These are phyloP conservation scores for Gallirallus australis DNA, from an alignment of 2,797 vertebrate genomes.

Conservation along the genomic window DNA sequence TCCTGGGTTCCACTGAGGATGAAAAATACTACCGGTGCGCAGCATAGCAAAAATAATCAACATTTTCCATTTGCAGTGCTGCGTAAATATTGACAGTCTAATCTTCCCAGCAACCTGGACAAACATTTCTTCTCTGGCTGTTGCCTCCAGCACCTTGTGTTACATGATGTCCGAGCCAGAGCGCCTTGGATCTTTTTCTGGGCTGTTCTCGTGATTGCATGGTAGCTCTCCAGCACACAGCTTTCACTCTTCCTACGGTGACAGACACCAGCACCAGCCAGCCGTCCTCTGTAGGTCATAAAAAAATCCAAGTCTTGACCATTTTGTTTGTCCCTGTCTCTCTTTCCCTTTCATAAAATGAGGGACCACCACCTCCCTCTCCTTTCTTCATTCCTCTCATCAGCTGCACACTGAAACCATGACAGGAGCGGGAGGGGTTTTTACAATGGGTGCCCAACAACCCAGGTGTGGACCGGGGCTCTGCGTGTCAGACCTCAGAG, in stretches of 20 bases:
- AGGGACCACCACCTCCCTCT: neutral
- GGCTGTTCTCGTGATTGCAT: neutral
- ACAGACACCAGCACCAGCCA: neutral
- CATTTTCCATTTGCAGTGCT: neutral
- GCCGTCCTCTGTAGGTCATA: neutral
- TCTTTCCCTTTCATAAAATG: neutral
- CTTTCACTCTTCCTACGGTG: neutral
- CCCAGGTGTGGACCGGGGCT: neutral
- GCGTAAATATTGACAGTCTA: neutral
- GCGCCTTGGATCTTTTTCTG: neutral
- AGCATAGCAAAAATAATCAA: neutral
- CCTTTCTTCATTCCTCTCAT: neutral
- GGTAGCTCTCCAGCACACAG: neutral
- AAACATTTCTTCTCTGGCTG: neutral
- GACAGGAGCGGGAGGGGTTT: neutral
- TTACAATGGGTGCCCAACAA: neutral
- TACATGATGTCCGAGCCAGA: rapidly evolving
- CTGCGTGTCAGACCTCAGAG: neutral
- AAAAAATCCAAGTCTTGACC: neutral
- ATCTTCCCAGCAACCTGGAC: neutral
- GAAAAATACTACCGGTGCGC: neutral
- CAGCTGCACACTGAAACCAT: neutral
- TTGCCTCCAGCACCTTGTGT: neutral
- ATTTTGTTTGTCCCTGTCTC: neutral
- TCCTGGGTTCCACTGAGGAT: neutral